Conservation (phyloP, 2,797 vertebrate species). For the Xiphophorus birchmanni region DNA sequence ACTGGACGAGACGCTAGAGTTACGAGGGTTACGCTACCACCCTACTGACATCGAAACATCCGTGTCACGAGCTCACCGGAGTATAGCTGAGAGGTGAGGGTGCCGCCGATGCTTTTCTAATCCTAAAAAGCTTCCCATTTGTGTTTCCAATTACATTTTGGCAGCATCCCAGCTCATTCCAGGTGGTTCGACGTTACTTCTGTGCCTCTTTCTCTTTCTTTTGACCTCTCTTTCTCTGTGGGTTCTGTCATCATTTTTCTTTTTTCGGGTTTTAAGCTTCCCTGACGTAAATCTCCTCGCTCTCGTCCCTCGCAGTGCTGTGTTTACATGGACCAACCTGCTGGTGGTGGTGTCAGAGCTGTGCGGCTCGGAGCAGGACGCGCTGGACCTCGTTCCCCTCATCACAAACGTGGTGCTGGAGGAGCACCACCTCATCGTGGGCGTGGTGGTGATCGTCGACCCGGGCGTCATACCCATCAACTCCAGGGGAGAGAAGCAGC, state of each 20-base stretch:
- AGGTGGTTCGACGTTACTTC: too few species aligned
- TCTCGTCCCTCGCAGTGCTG: constrained; percentile 81
- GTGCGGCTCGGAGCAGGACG: constrained; percentile 97
- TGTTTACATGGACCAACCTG: constrained; percentile 99
- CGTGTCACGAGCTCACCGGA: constrained; percentile 92
- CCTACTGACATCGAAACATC: constrained; percentile 97
- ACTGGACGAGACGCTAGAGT: constrained; percentile 94
- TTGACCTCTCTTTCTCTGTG: too few species aligned
- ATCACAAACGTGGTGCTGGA: constrained; percentile 98
- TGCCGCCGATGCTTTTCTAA: background rate
- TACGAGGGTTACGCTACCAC: constrained; percentile 95
- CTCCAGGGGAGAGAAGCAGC: constrained; percentile 97
- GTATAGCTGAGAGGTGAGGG: constrained; percentile 95
- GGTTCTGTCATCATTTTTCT: too few species aligned
- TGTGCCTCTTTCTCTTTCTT: background rate
- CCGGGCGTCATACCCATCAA: constrained; percentile 98
- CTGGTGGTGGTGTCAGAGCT: constrained; percentile 98
- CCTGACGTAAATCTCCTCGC: background rate
- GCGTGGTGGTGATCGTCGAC: constrained; percentile 97
- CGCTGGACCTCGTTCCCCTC: constrained; percentile 94
- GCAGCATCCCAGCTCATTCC: too few species aligned
- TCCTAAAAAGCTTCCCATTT: background rate
- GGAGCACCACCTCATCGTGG: constrained; percentile 97
- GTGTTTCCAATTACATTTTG: background rate
- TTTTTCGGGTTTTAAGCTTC: background rate